These are phyloP conservation scores for Rhagonycha fulva DNA, from an alignment of 2,888 invertebrate species.

Conservation along the genomic window DNA sequence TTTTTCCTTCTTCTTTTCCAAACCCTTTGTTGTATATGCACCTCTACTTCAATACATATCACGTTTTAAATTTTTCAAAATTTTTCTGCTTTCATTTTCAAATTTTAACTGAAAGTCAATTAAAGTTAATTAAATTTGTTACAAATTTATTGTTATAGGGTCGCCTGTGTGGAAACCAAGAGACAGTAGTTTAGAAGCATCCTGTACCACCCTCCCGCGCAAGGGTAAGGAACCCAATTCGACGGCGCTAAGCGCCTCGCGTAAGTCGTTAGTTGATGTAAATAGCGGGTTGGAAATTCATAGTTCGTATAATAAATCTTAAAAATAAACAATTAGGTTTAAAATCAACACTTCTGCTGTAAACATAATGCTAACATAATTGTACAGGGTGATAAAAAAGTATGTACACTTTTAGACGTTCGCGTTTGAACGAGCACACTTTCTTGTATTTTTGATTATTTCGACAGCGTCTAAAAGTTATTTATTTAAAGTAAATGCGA, in stretches of 20 bases:
- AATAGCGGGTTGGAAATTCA: conserved; percentile 55
- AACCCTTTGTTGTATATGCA: neutral
- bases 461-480: neutral
- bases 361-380: conserved; percentile 6
- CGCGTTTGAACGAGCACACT: neutral
- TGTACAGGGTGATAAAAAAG: neutral
- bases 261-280: conserved; percentile 63
- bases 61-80: neutral
- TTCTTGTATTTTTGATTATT: neutral
- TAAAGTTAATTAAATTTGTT: conserved; percentile 12
- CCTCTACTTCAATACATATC: neutral
- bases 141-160: conserved; percentile 70
- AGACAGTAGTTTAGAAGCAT: conserved; percentile 72
- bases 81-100: neutral
- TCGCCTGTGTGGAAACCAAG: conserved; percentile 99
- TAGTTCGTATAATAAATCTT: conserved; percentile 53
- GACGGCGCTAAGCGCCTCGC: conserved; percentile 61
- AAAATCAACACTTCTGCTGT: conserved; percentile 5
- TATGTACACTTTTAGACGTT: neutral
- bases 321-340: conserved; percentile 26
- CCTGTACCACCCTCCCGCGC: conserved; percentile 64
- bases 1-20: neutral
- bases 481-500: neutral
- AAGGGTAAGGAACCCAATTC: conserved; percentile 61
- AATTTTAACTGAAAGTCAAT: conserved; percentile 23